Evolutionary conservation across 2,888 invertebrate species (phyloP), one percentile per base, ranked within the genome.

Genomic region (Crioceris asparagi): DNA sequence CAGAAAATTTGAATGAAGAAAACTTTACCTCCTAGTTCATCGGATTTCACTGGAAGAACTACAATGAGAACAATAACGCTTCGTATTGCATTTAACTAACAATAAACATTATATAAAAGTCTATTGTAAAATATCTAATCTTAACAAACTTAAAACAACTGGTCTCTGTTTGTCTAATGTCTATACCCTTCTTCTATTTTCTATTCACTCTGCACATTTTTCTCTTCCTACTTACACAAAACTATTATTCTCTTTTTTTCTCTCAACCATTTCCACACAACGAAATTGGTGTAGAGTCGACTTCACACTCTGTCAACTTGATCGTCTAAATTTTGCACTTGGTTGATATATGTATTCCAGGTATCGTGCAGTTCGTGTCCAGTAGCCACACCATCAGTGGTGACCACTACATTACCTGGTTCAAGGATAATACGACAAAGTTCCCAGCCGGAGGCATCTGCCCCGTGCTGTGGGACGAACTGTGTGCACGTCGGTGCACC

Each of bases 341-440:
- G 50, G 48, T 43, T 52, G 49, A 41, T 50, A n/a, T n/a, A 42
- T 41, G 44, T 44, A 41, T 54, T 58, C 41, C 59, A 65, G 65
- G 64, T 64, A 43, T 61, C 64, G 48, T 71, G 70, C 61, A 68
- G 77, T 62, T 77, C 78, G 38, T 79, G 79, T 56, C 77, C 77
- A 46, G 72, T 72, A 46, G 72, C 75, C 52, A 74, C 75, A 44
- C 83, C 84, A 38, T 75, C 79, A 37, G 74, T 83, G 47, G 68
- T 84, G 49, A 72, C 83, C 43, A 82, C 83, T 39, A 65, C 67
- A 41, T 76, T 77, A 61, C 76, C 77, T 62, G 73, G 77, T 51
- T 67, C 75, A 18, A 76, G 86, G 61, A 88, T 91, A 60, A 86
- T 90, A 61, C 79, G 90, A 36, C 90, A 85, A 71, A 85, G 85